These are phyloP conservation scores for Xanthorhoe designata DNA, from an alignment of 2,888 invertebrate species.

Conservation along the genomic window DNA sequence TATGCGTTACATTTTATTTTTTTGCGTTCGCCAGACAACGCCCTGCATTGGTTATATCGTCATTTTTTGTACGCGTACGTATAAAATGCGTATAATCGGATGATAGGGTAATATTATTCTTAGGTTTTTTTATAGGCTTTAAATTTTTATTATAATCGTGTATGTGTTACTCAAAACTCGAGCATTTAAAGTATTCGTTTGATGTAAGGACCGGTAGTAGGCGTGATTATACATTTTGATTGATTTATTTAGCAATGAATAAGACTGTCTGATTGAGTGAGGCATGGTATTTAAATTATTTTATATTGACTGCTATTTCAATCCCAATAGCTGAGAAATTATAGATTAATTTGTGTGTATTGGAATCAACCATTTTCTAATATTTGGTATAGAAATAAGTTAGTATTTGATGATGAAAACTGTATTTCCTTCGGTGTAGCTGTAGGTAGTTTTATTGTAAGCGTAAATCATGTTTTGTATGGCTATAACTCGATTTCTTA, in stretches of 20 bases:
- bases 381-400: constrained; percentile 53
- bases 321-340: constrained; percentile 50
- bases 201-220: constrained; percentile 43
- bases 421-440: constrained; percentile 50
- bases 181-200: constrained; percentile 73
- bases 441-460: constrained; percentile 46
- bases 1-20: constrained; percentile 8
- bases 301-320: constrained; percentile 73
- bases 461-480: constrained; percentile 51
- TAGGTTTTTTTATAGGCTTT: constrained; percentile 73
- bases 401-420: constrained; percentile 54
- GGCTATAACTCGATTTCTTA: constrained; percentile 41
- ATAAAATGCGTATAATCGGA: constrained; percentile 77
- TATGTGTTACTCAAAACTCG: constrained; percentile 61
- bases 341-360: constrained; percentile 45
- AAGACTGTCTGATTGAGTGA: constrained; percentile 79
- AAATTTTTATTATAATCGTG: constrained; percentile 64
- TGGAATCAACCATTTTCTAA: constrained; percentile 47
- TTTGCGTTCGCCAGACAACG: constrained; percentile 30
- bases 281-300: constrained; percentile 65
- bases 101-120: constrained; percentile 69
- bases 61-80: constrained; percentile 64
- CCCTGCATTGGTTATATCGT: constrained; percentile 78
- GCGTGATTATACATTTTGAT: constrained; percentile 34
- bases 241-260: constrained; percentile 58